Conservation (phyloP, 2,888 invertebrate species). For the Agonopterix arenella region DNA sequence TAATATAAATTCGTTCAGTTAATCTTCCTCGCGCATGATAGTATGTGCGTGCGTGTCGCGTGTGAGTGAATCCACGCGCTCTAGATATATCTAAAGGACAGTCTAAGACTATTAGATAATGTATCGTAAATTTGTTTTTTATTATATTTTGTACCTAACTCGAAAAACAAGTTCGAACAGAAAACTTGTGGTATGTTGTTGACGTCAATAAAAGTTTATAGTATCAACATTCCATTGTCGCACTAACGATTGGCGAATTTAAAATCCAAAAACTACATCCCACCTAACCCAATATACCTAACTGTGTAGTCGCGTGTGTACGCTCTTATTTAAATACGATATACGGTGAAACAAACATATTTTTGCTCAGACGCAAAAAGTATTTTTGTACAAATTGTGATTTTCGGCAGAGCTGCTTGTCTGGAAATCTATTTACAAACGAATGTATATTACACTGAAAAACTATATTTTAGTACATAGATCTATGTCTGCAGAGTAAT, state of each 20-base stretch:
- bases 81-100: conserved; percentile 17
- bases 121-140: conserved; percentile 13
- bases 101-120: conserved; percentile 22
- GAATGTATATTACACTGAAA: conserved; percentile 64
- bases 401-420: conserved; percentile 43
- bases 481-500: conserved; percentile 68
- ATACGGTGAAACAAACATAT: conserved; percentile 34
- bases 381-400: conserved; percentile 68
- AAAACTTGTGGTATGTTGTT: conserved; percentile 36
- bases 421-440: conserved; percentile 65
- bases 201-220: conserved; percentile 25
- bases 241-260: conserved; percentile 49
- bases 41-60: conserved; percentile 12
- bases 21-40: conserved; percentile 12
- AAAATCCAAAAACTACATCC: conserved; percentile 62
- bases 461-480: conserved; percentile 62
- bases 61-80: conserved; percentile 12
- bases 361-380: conserved; percentile 46
- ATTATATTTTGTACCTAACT: conserved; percentile 9
- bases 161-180: conserved; percentile 35
- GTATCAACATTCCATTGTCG: conserved; percentile 61
- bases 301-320: conserved; percentile 40
- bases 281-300: conserved; percentile 51
- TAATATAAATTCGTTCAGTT: conserved; percentile 20
- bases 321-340: conserved; percentile 36